Conservation (phyloP, 2,113 vertebrate genomes). For the Pygoscelis antarcticus region DNA sequence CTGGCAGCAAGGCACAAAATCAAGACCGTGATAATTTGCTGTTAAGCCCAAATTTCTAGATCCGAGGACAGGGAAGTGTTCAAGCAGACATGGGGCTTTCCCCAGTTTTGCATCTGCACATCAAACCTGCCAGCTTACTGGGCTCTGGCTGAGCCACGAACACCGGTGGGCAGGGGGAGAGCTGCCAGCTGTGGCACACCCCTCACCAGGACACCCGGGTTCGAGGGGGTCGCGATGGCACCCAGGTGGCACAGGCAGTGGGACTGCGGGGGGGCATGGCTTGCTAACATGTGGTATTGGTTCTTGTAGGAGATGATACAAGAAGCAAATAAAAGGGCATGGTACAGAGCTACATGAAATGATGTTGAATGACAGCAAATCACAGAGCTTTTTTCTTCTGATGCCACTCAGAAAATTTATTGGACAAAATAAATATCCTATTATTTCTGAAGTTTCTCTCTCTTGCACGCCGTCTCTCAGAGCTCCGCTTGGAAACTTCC, state of each 20-base stretch:
- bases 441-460: neutral
- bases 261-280: neutral
- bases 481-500: neutral
- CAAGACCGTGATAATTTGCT: neutral
- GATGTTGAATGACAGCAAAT: neutral
- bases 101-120: neutral
- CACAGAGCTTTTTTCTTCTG: neutral
- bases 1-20: neutral
- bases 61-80: neutral
- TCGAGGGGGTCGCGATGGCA: neutral
- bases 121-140: neutral
- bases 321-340: neutral
- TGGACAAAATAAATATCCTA: neutral
- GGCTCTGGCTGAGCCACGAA: neutral
- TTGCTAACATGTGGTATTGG: fast-evolving
- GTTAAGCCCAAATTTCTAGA: neutral
- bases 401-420: neutral
- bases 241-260: neutral
- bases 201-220: neutral
- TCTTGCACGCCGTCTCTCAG: neutral
- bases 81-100: neutral
- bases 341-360: neutral
- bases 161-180: neutral
- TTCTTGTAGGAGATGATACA: neutral
- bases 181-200: neutral